A percentile compares a stretch with the other conserved stretches of the same genome.
phyloP scores from a whole-genome alignment of 2,797 vertebrate species.

The Brotula barbata region DNA sequence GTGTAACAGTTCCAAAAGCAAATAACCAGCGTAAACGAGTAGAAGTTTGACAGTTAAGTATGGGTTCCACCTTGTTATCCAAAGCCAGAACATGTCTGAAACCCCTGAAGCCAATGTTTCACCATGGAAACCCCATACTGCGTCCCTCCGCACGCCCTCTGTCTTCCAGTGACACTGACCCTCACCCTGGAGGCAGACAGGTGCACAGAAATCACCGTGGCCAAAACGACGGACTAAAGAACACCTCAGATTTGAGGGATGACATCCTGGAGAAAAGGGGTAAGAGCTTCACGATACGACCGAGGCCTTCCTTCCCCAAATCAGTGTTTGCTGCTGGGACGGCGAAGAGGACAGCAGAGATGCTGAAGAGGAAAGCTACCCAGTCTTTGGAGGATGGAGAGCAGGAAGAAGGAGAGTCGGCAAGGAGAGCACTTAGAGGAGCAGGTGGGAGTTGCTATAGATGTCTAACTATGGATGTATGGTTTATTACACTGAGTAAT shows the following conservation, averaged over 20 bases:
- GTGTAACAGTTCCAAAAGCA: too few species aligned
- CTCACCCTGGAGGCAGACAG: conserved; percentile 3
- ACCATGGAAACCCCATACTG: conserved; percentile 20
- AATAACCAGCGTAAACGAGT: background rate
- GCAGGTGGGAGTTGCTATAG: conserved; percentile 27
- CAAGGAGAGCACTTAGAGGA: background rate
- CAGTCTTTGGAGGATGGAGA: conserved; percentile 11
- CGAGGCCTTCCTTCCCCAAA: conserved; percentile 43
- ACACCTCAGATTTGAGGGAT: too few species aligned
- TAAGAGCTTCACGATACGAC: conserved; percentile 4
- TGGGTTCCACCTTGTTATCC: conserved; percentile 59
- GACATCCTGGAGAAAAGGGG: background rate
- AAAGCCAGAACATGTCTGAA: conserved; percentile 52
- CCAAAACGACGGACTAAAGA: conserved; percentile 30
- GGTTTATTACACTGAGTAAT: too few species aligned
- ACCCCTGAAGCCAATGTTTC: conserved; percentile 26
- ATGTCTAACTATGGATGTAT: too few species aligned
- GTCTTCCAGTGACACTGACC: conserved; percentile 50
- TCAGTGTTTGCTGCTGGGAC: conserved; percentile 84
- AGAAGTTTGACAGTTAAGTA: conserved; percentile 22
- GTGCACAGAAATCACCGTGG: conserved; percentile 14
- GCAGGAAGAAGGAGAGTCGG: background rate
- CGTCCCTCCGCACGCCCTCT: conserved; percentile 28
- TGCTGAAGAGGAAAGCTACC: conserved; percentile 48
- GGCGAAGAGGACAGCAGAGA: conserved; percentile 76